Conservation (phyloP, 2,113 vertebrate genomes). For the Scolopax mira region DNA sequence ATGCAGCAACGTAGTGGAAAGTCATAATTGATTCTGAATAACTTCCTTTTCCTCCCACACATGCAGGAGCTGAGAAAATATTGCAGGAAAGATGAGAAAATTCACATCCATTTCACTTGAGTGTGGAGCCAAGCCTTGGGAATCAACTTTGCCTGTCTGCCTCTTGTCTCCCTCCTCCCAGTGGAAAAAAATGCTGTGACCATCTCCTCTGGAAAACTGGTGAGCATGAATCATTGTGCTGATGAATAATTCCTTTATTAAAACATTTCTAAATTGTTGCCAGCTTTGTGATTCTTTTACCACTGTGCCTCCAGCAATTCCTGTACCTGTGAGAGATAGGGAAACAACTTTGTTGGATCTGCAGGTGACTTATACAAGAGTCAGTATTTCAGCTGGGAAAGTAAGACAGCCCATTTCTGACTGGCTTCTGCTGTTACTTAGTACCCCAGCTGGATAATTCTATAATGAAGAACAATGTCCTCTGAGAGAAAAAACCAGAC, state of each 20-base stretch:
- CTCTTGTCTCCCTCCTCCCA: conserved; percentile 23
- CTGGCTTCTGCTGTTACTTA: not conserved
- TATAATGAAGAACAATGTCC: not conserved
- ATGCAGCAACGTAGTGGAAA: conserved; percentile 49
- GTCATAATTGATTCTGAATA: conserved; percentile 54
- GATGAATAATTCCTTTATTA: conserved; percentile 19
- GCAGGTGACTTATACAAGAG: not conserved
- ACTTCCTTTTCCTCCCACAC: conserved; percentile 65
- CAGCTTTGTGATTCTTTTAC: conserved; percentile 33
- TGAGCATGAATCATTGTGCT: conserved; percentile 48
- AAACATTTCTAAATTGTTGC: not conserved
- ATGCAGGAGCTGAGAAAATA: conserved; percentile 46
- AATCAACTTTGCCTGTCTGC: not conserved
- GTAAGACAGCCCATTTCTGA: not conserved
- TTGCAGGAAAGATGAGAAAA: conserved; percentile 40
- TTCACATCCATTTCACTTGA: not conserved
- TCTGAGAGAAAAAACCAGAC: not conserved
- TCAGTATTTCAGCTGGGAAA: not conserved
- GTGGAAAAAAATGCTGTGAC: conserved; percentile 50
- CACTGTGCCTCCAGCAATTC: conserved; percentile 11
- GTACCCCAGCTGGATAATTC: not conserved
- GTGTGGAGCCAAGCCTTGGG: not conserved
- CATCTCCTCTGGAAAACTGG: conserved; percentile 30
- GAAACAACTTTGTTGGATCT: not conserved
- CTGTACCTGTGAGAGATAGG: conserved; percentile 43